Conservation (phyloP, 2,888 invertebrate genomes). For the Phortica magna region DNA sequence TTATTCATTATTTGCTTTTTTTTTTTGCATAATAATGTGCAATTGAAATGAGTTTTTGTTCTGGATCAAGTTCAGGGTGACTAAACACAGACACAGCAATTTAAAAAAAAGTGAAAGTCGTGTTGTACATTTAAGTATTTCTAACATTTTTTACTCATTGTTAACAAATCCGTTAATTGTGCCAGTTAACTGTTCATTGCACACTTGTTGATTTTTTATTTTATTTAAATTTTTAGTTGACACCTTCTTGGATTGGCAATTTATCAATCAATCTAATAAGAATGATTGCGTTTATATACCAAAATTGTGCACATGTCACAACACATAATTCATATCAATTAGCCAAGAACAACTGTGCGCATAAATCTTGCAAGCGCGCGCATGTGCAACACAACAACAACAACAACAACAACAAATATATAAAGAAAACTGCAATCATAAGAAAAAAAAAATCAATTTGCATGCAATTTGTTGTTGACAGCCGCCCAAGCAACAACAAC, state of each 20-base stretch:
- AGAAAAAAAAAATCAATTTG: too few species aligned
- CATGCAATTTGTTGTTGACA: too few species aligned
- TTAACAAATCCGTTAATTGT: not conserved
- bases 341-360: not conserved
- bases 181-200: not conserved
- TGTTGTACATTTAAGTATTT: not conserved
- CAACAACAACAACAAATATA: too few species aligned
- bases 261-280: not conserved
- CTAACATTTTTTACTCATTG: too few species aligned
- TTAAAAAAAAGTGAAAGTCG: constrained; percentile 67
- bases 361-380: not conserved
- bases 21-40: constrained; percentile 33
- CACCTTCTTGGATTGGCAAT: not conserved
- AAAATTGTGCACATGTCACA: not conserved
- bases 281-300: not conserved
- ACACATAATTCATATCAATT: not conserved
- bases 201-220: not conserved
- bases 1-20: not conserved
- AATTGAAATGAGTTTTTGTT: constrained; percentile 41
- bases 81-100: constrained; percentile 50
- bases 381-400: too few species aligned
- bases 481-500: too few species aligned
- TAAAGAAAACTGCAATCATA: too few species aligned
- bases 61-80: constrained; percentile 65
- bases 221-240: not conserved